Evolutionary conservation across 1,140 invertebrate species (phyloP).

Genomic region (Rhyacophila brunnea): DNA sequence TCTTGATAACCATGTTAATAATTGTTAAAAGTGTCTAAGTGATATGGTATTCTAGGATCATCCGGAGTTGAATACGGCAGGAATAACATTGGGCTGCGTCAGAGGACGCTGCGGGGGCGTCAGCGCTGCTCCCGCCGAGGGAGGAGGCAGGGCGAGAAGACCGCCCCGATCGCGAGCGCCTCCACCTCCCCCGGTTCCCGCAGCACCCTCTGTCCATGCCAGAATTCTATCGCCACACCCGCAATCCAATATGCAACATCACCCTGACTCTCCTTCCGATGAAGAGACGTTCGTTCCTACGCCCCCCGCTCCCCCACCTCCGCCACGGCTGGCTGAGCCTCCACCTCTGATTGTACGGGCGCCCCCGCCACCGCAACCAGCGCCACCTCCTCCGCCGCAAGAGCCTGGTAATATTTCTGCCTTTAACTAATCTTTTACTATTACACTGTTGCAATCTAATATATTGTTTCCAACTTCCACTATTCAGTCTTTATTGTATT

Average conservation of each 20-base stretch:
- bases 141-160: background rate
- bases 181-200: background rate
- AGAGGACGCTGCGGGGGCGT: constrained; percentile 18
- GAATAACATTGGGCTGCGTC: constrained; percentile 44
- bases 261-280: constrained; percentile 11
- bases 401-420: constrained; percentile 5
- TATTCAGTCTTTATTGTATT: too few relatives aligned
- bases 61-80: constrained; percentile 47
- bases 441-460: too few relatives aligned
- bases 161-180: constrained; percentile 5
- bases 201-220: background rate
- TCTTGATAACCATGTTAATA: background rate
- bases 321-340: background rate
- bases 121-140: background rate
- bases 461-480: too few relatives aligned
- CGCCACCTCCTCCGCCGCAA: constrained; percentile 3
- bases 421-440: background rate
- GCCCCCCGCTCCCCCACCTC: background rate
- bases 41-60: constrained; percentile 45
- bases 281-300: constrained; percentile 1
- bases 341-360: background rate
- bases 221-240: background rate
- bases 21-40: too few relatives aligned
- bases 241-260: background rate
- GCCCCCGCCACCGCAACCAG: background rate